A percentile compares a stretch with the other conserved stretches of the same genome.
phyloP scores from a whole-genome alignment of 2,888 invertebrate genomes.

The Cremastinae sp. region DNA sequence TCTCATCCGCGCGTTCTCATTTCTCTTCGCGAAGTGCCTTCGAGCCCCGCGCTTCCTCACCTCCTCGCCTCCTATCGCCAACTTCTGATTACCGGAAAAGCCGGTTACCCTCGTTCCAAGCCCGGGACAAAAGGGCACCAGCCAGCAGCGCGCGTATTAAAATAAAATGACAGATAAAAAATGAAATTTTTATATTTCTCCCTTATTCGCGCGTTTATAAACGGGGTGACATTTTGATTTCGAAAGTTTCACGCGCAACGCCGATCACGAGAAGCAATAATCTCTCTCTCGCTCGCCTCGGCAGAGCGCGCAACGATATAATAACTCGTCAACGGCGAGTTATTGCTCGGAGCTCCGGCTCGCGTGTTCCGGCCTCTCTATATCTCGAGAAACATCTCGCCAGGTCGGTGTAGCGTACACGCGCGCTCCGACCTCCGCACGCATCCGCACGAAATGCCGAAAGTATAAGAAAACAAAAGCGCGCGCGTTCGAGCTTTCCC shows the following conservation, averaged over 20 bases:
- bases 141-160: background rate
- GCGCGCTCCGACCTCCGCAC: background rate
- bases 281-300: background rate
- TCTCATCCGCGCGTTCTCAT: conserved; percentile 10
- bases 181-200: too few relatives aligned
- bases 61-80: conserved; percentile 46
- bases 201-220: too few relatives aligned
- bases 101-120: conserved; percentile 62
- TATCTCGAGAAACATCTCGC: conserved; percentile 1
- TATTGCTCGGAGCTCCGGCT: background rate
- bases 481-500: conserved; percentile 7
- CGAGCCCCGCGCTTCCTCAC: conserved; percentile 24
- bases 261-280: background rate
- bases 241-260: background rate
- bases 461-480: conserved; percentile 8
- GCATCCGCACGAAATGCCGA: conserved; percentile 10
- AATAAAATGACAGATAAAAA: background rate
- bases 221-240: background rate
- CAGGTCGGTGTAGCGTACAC: background rate
- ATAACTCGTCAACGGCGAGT: background rate
- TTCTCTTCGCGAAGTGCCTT: background rate
- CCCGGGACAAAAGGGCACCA: conserved; percentile 14
- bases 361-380: conserved; percentile 3
- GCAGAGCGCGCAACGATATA: too few relatives aligned
- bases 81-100: conserved; percentile 68